Base-by-base conservation (phyloP, 2,113 vertebrate genomes). In the Anser cygnoides region DNA sequence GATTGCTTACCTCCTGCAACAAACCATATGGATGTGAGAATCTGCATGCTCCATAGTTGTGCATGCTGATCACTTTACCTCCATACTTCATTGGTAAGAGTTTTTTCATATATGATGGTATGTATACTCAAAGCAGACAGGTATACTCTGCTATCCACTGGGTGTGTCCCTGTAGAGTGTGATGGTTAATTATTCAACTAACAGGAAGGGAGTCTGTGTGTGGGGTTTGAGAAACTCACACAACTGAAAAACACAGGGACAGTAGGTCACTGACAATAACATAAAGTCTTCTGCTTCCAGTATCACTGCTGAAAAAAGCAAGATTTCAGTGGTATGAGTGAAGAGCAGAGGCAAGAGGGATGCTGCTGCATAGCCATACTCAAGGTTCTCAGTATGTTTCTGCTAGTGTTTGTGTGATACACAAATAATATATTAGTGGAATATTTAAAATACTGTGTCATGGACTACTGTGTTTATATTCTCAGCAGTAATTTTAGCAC, bases 281-380 rank as follows among this genome's bases (percentile, higher is more conserved):
- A 16, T 46, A 76, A 70, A 26, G 10, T 43, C 44, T 83, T 86
- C 52, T 63, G 17, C 21, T 77, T 89, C 35, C 26, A 70, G 33
- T 39, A 65, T 55, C 19, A 25, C 4, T 75, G 25, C 31, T 71
- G 20, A n/a, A 68, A 87, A 75, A 75, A 35, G 4, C 19, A 76
- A 61, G 18, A 29, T 31, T 35, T 87, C 1, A 0, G 21, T 62
- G 18, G 10, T 4, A 52, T 1, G 0, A 87, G 6, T 35, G 46
- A 79, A 76, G 43, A 66, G 28, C 19, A 43, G 79, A 37, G 55
- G n/a, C 9, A 76, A 33, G 39, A 59, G 3, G 11, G n/a, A 65
- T 65, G 11, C 12, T 82, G 31, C 37, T 55, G 61, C 28, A 50
- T 9, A 71, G 44, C n/a, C 43, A 55, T 33, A 35, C n/a, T 63